Percentiles rank a stretch among this genome's conserved stretches.
Evolutionary conservation across 2,797 vertebrate genomes (phyloP).

Genomic region (Mormyrus proboscirostris): DNA sequence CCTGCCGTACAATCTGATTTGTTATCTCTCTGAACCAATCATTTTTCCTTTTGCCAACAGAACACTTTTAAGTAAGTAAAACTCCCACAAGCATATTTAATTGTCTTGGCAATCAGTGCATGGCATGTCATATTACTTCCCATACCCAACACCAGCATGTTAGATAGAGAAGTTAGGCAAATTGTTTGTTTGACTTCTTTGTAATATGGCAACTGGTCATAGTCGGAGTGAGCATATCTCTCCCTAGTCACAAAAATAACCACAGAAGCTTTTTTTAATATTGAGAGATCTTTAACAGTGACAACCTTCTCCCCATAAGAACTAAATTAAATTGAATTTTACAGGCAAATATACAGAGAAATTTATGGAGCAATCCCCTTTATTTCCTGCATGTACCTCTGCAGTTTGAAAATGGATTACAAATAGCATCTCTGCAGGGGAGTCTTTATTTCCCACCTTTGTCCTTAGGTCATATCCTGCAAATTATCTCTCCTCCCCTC

Average conservation of each 20-base stretch:
- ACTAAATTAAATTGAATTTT: not conserved
- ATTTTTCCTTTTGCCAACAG: no score
- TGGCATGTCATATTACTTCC: not conserved
- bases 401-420: not conserved
- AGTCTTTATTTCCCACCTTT: not conserved
- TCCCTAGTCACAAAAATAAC: not conserved
- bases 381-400: not conserved
- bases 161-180: not conserved
- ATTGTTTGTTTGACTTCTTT: not conserved
- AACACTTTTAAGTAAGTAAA: no score
- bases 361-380: not conserved
- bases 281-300: not conserved
- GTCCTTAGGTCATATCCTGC: not conserved
- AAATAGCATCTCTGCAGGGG: not conserved
- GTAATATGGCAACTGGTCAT: not conserved
- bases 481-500: not conserved
- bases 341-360: not conserved
- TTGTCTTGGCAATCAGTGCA: not conserved
- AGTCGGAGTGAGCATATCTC: not conserved
- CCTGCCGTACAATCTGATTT: no score
- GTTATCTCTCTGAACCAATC: no score
- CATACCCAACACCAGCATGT: not conserved
- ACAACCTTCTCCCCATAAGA: not conserved
- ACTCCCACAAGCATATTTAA: not conserved
- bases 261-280: not conserved